Evolutionary conservation across 2,797 vertebrate species (phyloP).

Genomic region (Rhynchotus rufescens): DNA sequence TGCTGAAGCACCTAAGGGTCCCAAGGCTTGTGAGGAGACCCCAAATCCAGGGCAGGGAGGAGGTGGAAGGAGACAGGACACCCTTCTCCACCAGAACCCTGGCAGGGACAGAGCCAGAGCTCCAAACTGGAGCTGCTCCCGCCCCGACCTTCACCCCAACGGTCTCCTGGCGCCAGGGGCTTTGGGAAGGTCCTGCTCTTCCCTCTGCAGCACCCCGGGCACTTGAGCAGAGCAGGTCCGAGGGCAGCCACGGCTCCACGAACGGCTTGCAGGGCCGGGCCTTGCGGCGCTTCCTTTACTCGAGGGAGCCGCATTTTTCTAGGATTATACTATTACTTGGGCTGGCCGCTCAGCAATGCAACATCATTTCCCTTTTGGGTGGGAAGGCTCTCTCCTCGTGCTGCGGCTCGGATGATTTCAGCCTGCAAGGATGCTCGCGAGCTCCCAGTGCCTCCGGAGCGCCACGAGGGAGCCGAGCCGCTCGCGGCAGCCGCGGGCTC

Average conservation of each 20-base stretch:
- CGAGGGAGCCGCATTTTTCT: constrained; percentile 81
- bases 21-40: constrained; percentile 30
- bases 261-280: constrained; percentile 66
- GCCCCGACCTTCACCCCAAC: no score
- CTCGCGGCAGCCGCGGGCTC: constrained; percentile 3
- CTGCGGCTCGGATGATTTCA: constrained; percentile 71
- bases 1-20: constrained; percentile 51
- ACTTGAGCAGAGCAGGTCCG: constrained; percentile 2
- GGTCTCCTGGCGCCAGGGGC: no score
- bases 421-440: constrained; percentile 43
- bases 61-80: not conserved
- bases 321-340: constrained; percentile 83
- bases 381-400: constrained; percentile 79
- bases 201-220: not conserved
- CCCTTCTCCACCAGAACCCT: not conserved
- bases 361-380: constrained; percentile 82
- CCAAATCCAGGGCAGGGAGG: not conserved
- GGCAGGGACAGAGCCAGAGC: not conserved
- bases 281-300: constrained; percentile 76
- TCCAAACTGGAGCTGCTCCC: no score
- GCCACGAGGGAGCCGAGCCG: not conserved
- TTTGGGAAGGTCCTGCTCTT: no score
- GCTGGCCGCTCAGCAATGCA: constrained; percentile 66
- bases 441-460: not conserved
- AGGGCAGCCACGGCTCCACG: constrained; percentile 46